Evolutionary conservation across 1,140 invertebrate species (phyloP).

Genomic region (Halictus rubicundus): DNA sequence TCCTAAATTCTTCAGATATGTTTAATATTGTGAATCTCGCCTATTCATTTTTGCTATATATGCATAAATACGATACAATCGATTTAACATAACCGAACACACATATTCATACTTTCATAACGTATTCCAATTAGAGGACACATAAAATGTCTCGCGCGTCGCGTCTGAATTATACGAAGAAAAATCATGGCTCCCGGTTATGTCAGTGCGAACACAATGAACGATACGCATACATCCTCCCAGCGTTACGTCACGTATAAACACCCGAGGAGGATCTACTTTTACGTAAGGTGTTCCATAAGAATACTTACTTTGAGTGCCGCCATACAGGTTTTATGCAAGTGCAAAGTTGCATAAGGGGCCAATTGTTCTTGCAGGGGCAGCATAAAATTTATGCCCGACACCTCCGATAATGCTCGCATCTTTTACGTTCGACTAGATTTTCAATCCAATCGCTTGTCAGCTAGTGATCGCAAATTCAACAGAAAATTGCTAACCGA

Average conservation of each 20-base stretch:
- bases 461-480: conserved; percentile 51
- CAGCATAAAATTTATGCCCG: conserved; percentile 60
- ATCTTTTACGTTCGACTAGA: conserved; percentile 51
- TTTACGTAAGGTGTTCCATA: neutral
- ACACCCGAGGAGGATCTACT: conserved; percentile 13
- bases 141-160: too few relatives aligned
- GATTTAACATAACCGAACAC: neutral
- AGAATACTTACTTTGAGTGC: conserved; percentile 35
- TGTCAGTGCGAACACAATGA: neutral
- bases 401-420: conserved; percentile 49
- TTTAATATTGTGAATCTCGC: too few relatives aligned
- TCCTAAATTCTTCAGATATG: too few relatives aligned
- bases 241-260: conserved; percentile 40
- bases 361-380: conserved; percentile 47
- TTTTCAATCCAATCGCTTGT: conserved; percentile 25
- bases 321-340: conserved; percentile 31
- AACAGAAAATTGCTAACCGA: conserved; percentile 40
- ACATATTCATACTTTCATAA: neutral
- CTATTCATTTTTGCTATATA: too few relatives aligned
- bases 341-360: conserved; percentile 47
- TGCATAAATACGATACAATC: too few relatives aligned
- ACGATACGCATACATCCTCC: neutral
- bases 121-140: too few relatives aligned
- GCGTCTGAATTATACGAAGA: neutral
- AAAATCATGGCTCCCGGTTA: neutral